Evolutionary conservation across 2,888 invertebrate species (phyloP), one percentile per base, ranked within the genome.

Genomic region (Tenthredo notha): DNA sequence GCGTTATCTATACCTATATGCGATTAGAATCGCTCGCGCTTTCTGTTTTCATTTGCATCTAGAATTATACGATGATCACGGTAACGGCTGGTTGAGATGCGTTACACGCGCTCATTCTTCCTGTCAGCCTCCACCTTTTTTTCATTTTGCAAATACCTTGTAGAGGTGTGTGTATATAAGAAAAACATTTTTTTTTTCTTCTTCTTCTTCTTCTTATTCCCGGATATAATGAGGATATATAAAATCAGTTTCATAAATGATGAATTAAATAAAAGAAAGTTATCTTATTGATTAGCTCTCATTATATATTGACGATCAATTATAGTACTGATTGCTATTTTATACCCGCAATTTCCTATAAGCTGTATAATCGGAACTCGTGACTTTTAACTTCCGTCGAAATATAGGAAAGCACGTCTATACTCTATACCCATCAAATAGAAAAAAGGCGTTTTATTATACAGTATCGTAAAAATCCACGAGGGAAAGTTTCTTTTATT

Each of bases 11-110:
- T 72, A 72, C 37, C 18, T 40, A 9, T 72, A 25, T 77, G 29
- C 29, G 61, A 80, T 80, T 61, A 18, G 58, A 50, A 61, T 61
- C 80, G 65, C 80, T 25, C 40, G 58, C 61, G 80, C 80, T 80
- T 80, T 80, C 80, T 80, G 65, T 80, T 80, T 80, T 61, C 80
- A 80, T 80, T 80, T 80, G 43, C 80, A 80, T 80, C 58, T 6
- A 37, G 9, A 65, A 61, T 61, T 67, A 15, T 18, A 29, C 7
- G n/a, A 29, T 33, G 12, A 21, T 25, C 29, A 10, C 21, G 9
- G 18, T 25, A 37, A 18, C 18, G 29, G 33, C 50, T 43, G 25
- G 43, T 74, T 74, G 43, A 74, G 74, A 74, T 74, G 21, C 74
- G 74, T 47, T 40, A 29, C 74, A 74, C 74, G 43, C 74, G n/a